These are phyloP conservation scores for Oncopeltus fasciatus DNA, from an alignment of 1,140 invertebrate species.

Conservation along the genomic window DNA sequence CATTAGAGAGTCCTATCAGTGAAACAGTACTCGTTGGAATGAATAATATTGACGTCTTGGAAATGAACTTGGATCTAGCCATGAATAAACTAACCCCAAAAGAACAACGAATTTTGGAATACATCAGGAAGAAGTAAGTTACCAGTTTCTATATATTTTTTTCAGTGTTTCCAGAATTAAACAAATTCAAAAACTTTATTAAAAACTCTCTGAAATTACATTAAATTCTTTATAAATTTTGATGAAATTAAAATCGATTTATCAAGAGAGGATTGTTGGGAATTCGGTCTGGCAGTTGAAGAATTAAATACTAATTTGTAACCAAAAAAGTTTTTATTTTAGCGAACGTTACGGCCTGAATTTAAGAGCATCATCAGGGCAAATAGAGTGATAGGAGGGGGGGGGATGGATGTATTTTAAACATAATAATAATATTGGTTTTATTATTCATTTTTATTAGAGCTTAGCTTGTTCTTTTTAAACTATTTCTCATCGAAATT, in stretches of 20 bases:
- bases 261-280: no score
- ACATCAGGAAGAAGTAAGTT: conserved; percentile 47
- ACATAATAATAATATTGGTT: no score
- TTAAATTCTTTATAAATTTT: background rate
- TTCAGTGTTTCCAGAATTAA: background rate
- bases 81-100: conserved; percentile 41
- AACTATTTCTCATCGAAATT: no score
- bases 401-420: background rate
- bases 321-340: no score
- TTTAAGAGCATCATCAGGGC: no score
- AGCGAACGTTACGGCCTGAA: no score
- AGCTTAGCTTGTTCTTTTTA: no score
- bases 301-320: no score
- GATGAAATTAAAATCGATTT: background rate
- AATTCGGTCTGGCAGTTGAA: no score
- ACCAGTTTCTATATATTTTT: background rate
- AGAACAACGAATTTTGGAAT: conserved; percentile 41
- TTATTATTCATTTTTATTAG: no score
- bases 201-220: background rate
- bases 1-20: conserved; percentile 38
- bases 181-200: background rate
- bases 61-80: conserved; percentile 42
- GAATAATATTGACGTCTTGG: conserved; percentile 42
- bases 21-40: conserved; percentile 54
- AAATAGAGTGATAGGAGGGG: no score